These are phyloP conservation scores for Recurvirostra avosetta DNA, from an alignment of 2,113 vertebrate genomes.

Conservation along the genomic window DNA sequence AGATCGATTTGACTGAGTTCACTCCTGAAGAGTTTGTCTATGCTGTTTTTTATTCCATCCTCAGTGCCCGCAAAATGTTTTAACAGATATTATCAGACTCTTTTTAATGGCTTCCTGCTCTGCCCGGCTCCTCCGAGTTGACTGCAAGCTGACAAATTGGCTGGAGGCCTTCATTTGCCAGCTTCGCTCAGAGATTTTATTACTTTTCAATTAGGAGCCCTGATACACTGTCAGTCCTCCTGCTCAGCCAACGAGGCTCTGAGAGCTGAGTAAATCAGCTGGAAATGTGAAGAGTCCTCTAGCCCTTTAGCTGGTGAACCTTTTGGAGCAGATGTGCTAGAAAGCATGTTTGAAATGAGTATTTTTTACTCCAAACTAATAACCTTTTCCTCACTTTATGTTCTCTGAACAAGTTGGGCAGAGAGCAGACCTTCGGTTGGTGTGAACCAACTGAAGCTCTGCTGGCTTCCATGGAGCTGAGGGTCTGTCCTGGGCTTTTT, in stretches of 20 bases:
- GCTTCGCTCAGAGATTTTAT: conserved; percentile 65
- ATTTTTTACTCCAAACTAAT: not conserved
- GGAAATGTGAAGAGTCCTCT: conserved; percentile 38
- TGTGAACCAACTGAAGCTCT: fast-evolving
- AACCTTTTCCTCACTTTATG: not conserved
- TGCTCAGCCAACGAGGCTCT: conserved; percentile 33
- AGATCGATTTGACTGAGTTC: conserved; percentile 1
- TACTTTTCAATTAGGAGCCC: conserved; percentile 67
- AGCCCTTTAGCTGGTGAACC: conserved; percentile 58
- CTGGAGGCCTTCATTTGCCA: conserved; percentile 70
- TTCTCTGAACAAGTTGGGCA: not conserved
- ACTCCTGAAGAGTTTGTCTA: not conserved
- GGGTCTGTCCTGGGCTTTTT: not conserved
- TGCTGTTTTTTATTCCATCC: not conserved
- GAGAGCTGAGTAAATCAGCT: conserved; percentile 47
- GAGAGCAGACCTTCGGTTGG: not conserved
- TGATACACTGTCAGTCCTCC: conserved; percentile 64
- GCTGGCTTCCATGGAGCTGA: not conserved
- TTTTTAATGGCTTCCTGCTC: conserved; percentile 67
- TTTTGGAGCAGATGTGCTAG: conserved; percentile 53
- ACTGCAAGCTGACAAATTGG: conserved; percentile 72
- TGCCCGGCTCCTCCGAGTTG: conserved; percentile 51
- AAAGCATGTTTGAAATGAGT: not conserved
- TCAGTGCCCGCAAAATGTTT: conserved; percentile 28
- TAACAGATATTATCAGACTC: conserved; percentile 61